Conservation (phyloP, 2,888 invertebrate genomes). For the Zaprionus obscuricornis region DNA sequence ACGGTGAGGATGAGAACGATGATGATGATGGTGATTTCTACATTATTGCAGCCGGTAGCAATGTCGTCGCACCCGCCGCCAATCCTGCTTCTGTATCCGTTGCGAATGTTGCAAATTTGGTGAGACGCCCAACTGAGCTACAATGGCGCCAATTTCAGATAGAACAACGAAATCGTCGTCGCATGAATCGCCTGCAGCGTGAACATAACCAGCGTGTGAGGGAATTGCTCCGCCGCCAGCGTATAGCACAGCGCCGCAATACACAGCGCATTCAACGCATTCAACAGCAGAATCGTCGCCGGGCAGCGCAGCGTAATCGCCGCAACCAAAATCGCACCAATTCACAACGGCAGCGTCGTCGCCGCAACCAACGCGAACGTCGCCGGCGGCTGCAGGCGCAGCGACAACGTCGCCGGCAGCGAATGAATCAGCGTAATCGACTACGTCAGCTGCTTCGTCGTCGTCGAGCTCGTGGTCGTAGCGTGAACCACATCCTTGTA, state of each 20-base stretch:
- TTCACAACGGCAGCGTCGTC: conserved; percentile 35
- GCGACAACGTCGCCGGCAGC: conserved; percentile 48
- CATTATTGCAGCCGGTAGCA: too few species aligned
- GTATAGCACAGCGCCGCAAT: conserved; percentile 46
- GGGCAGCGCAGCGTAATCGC: conserved; percentile 34
- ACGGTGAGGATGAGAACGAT: conserved; percentile 9
- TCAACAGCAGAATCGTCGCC: conserved; percentile 44
- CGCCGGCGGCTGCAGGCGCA: conserved; percentile 38
- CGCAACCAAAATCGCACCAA: conserved; percentile 38
- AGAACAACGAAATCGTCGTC: conserved; percentile 60
- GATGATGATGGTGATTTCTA: too few species aligned
- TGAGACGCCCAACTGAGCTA: conserved; percentile 44
- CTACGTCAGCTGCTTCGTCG: conserved; percentile 52
- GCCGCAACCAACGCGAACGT: conserved; percentile 30
- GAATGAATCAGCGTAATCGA: conserved; percentile 42
- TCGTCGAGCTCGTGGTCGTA: conserved; percentile 39
- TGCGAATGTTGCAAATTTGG: neutral
- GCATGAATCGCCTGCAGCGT: conserved; percentile 55
- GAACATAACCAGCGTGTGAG: conserved; percentile 57
- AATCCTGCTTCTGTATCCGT: conserved; percentile 13
- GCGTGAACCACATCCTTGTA: neutral
- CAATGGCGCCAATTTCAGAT: conserved; percentile 64
- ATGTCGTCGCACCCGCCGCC: conserved; percentile 24
- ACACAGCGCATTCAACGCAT: conserved; percentile 39
- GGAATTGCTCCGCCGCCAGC: conserved; percentile 53